Evolutionary conservation across 1,140 invertebrate species (phyloP).

Genomic region (Caenorhabditis briggsae): DNA sequence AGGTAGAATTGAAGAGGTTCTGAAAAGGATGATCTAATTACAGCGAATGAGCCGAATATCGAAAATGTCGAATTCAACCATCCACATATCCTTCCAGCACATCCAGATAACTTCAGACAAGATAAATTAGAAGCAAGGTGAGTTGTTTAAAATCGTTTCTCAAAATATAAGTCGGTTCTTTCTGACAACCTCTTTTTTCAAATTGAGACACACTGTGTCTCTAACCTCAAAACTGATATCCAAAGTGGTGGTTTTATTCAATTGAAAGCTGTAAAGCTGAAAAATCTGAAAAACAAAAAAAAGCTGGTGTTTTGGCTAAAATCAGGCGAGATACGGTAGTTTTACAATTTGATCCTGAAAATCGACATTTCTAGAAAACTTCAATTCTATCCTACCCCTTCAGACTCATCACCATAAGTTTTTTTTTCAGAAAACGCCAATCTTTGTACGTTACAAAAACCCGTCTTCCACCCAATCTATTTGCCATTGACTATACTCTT

Average conservation of each 20-base stretch:
- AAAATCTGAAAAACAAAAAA: too few species aligned
- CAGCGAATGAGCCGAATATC: background rate
- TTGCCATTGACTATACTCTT: conserved; percentile 45
- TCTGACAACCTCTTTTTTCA: too few species aligned
- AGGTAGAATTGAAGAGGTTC: background rate
- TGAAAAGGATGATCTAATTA: background rate
- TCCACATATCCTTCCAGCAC: background rate
- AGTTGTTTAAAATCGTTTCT: background rate
- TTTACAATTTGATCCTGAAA: too few species aligned
- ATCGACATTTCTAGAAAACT: too few species aligned
- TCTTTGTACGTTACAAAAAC: conserved; percentile 9
- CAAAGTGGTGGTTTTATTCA: too few species aligned
- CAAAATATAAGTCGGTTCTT: background rate
- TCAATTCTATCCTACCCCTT: background rate
- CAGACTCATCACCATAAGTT: too few species aligned
- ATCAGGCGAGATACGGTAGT: too few species aligned
- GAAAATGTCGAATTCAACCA: conserved; percentile 30
- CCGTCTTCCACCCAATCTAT: conserved; percentile 23
- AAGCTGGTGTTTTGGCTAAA: too few species aligned
- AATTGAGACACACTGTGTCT: too few species aligned
- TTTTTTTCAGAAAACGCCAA: conserved; percentile 6
- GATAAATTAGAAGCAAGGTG: conserved; percentile 24
- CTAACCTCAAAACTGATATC: too few species aligned
- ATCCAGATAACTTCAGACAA: conserved; percentile 17
- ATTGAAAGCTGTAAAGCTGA: too few species aligned